Percentiles rank a stretch among this genome's conserved stretches.
These are phyloP conservation scores for Eulacestoma nigropectus DNA, from an alignment of 2,113 vertebrate species.

Conservation along the genomic window DNA sequence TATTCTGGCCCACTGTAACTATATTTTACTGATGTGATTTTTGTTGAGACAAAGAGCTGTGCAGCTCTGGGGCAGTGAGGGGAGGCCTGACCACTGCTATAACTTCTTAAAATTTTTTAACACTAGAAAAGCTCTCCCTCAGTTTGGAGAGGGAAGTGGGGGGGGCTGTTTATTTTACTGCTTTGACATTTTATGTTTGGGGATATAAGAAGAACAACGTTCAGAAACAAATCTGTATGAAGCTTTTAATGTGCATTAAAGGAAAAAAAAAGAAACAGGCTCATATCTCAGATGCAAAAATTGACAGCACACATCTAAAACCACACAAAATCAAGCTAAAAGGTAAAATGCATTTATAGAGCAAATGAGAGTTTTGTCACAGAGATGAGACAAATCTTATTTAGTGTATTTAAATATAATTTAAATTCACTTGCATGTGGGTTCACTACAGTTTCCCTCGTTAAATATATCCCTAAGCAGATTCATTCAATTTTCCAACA, in stretches of 20 bases:
- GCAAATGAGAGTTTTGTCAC: background rate
- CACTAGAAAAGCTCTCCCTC: background rate
- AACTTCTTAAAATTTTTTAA: background rate
- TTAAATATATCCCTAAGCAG: background rate
- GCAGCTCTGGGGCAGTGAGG: accelerated
- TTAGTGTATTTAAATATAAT: background rate
- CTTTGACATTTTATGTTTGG: background rate
- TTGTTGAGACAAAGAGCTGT: background rate
- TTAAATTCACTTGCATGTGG: background rate
- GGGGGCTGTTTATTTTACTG: background rate
- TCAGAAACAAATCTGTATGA: background rate
- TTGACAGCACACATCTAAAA: background rate
- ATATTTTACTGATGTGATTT: background rate
- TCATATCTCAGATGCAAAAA: background rate
- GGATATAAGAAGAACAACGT: background rate
- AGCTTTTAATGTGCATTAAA: background rate
- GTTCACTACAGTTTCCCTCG: background rate
- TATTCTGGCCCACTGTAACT: background rate
- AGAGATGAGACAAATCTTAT: background rate
- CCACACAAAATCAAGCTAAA: background rate
- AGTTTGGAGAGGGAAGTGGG: background rate
- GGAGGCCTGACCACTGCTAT: background rate
- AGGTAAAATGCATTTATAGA: background rate
- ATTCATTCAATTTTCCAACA: background rate
- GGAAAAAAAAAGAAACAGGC: background rate